Base-by-base conservation (phyloP, 2,113 vertebrate genomes). In the Corythornis madagascariensis region DNA sequence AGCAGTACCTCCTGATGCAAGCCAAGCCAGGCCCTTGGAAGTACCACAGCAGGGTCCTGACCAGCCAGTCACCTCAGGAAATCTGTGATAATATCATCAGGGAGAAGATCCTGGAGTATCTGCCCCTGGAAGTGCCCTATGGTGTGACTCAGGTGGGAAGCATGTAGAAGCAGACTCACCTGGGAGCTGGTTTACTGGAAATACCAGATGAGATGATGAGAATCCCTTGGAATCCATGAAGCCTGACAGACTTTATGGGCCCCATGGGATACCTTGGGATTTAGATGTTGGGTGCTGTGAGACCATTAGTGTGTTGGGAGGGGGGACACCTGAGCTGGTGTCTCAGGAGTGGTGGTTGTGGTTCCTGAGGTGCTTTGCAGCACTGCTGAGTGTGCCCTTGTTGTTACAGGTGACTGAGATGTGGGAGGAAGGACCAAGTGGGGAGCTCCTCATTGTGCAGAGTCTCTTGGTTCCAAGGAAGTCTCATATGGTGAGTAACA, bases 81-180 rank as follows among this genome's bases (percentile, higher is more conserved):
- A 83, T 99, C 95, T 99, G 99, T 60, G 25, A 92, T 61, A 99
- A 98, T 69, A 96, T 97, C 50, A 97, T 99, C 95, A 97, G 99
- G 91, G 99, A 98, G 97, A 99, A 99, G 92, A 94, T 99, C 7
- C 95, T 99, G 79, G 98, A 99, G 83, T 92, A 98, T 82, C 97
- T 99, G 84, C 99, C 98, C 0, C 95, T 98, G 96, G 99, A 99
- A 67, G 98, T 99, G 85, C 99, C 99, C 42, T 99, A 99, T 19
- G 92, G 84, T 0, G 82, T 99, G 71, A 95, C 95, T n/a, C 99
- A 99, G 99, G 99, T 99, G 90, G 95, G 47, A 66, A 64, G 3
- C 38, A 12, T 12, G 28, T 4, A 1, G 72, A 20, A 15, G 57
- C 40, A 69, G 56, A 8, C 16, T 52, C 60, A 7, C 9, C 40